Base-by-base conservation (phyloP, 1,140 invertebrate genomes). In the Chironomus striatipennis region DNA sequence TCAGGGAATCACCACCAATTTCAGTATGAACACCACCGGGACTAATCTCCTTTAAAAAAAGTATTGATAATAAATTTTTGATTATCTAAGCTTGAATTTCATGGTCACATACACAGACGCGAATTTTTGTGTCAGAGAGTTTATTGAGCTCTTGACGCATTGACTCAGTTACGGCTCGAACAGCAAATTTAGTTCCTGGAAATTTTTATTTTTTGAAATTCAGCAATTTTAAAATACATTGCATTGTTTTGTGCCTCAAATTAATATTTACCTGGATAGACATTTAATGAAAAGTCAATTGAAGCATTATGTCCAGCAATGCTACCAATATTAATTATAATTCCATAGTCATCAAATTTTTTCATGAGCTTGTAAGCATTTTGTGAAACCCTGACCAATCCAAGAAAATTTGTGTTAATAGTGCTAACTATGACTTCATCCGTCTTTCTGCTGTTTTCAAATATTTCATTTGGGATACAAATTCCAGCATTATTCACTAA, bases 271-370 rank as follows among this genome's bases (percentile, higher is more conserved):
- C 24, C 24, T 34, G 24, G 24, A 34, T 34, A 34, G 24, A 34
- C 24, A 34, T 34, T 34, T 5, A 34, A 34, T 34, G 24, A 5
- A 34, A 34, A 34, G 5, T 34, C 24, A 34, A 34, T 1, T 34
- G 24, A 34, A 34, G 24, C 24, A 34, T 34, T 34, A 34, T 75
- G n/a, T 7, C 43, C 43, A 21, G 17, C 18, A 43, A 75, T 73
- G 7, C 88, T 89, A 79, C 87, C 89, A 43, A 90, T 84, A 75
- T 89, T 85, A 73, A 90, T 86, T 74, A 90, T 86, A 76, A 90
- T 88, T 10, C 89, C 89, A 76, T 87, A 83, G 15, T 88, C 83
- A 20, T 80, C 79, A 34, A 82, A 79, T 76, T 85, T 83, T 76
- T 79, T 82, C 88, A 90, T 90, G 10, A 84, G 78, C 77, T 84